Evolutionary conservation across 2,888 invertebrate genomes (phyloP).

Genomic region (Cryptocephalus primarius): DNA sequence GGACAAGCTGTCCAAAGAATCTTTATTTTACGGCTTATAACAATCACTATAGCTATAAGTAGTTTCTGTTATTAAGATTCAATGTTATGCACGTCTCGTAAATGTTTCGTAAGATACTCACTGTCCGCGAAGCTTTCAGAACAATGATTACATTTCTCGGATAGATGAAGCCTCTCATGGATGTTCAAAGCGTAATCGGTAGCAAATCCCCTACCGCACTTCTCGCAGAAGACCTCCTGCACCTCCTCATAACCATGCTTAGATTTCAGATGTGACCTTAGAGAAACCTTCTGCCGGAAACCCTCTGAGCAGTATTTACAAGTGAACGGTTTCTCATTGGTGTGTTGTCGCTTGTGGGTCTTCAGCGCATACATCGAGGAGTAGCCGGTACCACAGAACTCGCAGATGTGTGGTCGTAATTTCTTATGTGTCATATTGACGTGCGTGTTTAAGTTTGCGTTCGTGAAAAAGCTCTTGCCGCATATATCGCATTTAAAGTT

Average conservation of each 20-base stretch:
- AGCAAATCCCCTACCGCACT: conserved; percentile 21
- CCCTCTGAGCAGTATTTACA: conserved; percentile 20
- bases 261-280: conserved; percentile 25
- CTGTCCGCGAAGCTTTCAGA: conserved; percentile 18
- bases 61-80: no score
- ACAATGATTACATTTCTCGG: conserved; percentile 17
- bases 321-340: conserved; percentile 22
- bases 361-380: conserved; percentile 20
- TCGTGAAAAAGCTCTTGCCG: conserved; percentile 20
- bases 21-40: no score
- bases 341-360: conserved; percentile 22
- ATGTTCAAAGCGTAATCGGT: conserved; percentile 21
- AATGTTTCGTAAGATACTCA: conserved; percentile 15
- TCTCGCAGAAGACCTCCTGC: conserved; percentile 18
- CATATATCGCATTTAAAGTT: conserved; percentile 23
- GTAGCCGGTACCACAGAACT: conserved; percentile 20
- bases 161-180: conserved; percentile 17
- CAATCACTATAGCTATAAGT: no score
- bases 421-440: conserved; percentile 18
- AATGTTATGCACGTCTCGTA: conserved; percentile 8
- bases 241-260: conserved; percentile 22
- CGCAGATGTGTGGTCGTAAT: conserved; percentile 18
- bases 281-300: conserved; percentile 23
- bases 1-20: no score
- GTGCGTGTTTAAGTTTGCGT: conserved; percentile 17